These are phyloP conservation scores for Watersipora subatra DNA, from an alignment of 1,140 invertebrate species.

Conservation along the genomic window DNA sequence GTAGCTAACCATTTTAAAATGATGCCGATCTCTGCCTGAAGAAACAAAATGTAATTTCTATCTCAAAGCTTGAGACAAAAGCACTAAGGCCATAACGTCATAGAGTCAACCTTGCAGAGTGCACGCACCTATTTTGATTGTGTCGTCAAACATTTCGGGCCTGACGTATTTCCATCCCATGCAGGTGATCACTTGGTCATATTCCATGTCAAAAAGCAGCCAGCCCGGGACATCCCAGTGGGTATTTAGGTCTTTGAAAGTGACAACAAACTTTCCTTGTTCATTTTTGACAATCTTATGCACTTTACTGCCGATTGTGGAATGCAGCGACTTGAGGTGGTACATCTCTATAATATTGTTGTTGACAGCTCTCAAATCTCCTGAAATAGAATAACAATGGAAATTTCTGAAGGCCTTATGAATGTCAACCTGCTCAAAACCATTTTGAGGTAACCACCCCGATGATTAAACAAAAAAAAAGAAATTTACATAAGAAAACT, in stretches of 20 bases:
- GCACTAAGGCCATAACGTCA: no score
- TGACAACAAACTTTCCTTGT: not conserved
- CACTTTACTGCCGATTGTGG: not conserved
- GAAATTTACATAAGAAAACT: no score
- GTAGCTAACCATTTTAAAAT: no score
- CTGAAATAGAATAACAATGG: not conserved
- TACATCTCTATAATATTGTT: conserved; percentile 3
- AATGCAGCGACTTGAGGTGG: conserved; percentile 2
- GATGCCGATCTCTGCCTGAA: no score
- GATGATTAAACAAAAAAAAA: no score
- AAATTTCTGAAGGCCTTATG: not conserved
- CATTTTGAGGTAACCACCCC: no score
- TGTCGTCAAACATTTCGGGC: not conserved
- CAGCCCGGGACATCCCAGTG: conserved; percentile 1
- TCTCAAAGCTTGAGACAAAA: no score
- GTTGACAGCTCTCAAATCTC: conserved; percentile 3
- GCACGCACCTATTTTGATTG: not conserved
- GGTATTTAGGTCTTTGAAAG: not conserved
- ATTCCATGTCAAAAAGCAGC: conserved; percentile 1
- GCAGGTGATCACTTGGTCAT: conserved; percentile 3
- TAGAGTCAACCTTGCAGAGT: no score
- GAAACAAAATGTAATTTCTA: no score
- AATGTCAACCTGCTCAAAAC: no score
- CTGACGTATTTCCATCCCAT: not conserved
- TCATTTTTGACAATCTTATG: not conserved